phyloP scores from a whole-genome alignment of 2,888 invertebrate species.

The Lumbricus terrestris region DNA sequence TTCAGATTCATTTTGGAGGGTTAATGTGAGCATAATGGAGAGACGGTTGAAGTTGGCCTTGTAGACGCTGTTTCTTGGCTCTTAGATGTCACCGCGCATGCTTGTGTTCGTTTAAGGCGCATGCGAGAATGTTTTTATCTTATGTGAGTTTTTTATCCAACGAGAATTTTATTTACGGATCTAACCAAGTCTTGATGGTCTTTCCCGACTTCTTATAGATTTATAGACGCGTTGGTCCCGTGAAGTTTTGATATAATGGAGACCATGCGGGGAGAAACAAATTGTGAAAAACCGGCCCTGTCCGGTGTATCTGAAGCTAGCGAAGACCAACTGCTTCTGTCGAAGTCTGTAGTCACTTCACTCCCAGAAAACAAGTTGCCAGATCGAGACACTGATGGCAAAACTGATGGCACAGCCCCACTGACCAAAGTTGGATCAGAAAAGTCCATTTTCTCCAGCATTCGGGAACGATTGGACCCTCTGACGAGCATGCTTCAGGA shows the following conservation, averaged over 20 bases:
- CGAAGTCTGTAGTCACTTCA: not conserved
- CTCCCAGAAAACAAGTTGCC: not conserved
- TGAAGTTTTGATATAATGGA: not conserved
- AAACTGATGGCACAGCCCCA: not conserved
- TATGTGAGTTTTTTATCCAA: not conserved
- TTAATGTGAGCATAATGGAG: not conserved
- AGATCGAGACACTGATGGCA: not conserved
- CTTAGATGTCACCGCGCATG: not conserved
- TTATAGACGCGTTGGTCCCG: not conserved
- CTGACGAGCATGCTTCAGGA: not conserved
- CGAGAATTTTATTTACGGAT: not conserved
- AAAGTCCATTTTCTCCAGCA: conserved; percentile 13
- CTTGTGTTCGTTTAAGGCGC: not conserved
- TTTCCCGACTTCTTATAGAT: not conserved
- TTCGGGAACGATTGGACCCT: not conserved
- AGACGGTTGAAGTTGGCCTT: not conserved
- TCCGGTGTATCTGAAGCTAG: not conserved
- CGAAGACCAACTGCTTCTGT: not conserved
- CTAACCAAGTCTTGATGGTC: not conserved
- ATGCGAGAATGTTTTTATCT: not conserved
- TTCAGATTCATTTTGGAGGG: not conserved
- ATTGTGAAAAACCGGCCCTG: not conserved
- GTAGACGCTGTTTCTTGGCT: not conserved
- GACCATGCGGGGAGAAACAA: not conserved
- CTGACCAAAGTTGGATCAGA: not conserved